Conservation (phyloP, 2,797 vertebrate species). For the Cryptoprocta ferox region DNA sequence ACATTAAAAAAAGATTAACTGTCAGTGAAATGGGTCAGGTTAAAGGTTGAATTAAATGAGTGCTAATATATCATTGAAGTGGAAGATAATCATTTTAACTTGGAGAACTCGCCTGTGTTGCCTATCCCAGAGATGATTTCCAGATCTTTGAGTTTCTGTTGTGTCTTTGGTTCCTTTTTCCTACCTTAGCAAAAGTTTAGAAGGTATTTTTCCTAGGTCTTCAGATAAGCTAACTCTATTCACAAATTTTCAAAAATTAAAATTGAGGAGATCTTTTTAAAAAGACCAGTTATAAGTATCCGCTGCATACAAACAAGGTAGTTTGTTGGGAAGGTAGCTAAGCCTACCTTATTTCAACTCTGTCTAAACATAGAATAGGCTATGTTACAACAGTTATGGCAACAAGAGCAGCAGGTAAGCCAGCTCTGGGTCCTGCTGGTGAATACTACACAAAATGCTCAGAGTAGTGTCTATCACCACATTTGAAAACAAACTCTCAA, state of each 20-base stretch:
- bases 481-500: not conserved
- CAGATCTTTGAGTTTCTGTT: not conserved
- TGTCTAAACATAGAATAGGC: not conserved
- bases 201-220: not conserved
- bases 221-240: not conserved
- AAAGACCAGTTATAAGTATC: not conserved
- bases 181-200: not conserved
- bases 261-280: not conserved
- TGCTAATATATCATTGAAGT: not conserved
- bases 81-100: not conserved
- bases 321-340: not conserved
- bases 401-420: not conserved
- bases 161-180: not conserved
- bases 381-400: not conserved
- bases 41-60: not conserved
- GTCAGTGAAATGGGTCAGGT: not conserved
- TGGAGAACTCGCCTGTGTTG: not conserved
- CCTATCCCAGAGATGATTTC: not conserved
- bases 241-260: conserved; percentile 8
- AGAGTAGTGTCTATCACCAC: not conserved
- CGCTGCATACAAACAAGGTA: not conserved
- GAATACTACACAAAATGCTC: not conserved
- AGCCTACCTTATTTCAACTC: not conserved
- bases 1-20: not conserved
- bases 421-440: not conserved